Conservation (phyloP, 2,113 vertebrate genomes). For the Clinocottus analis region DNA sequence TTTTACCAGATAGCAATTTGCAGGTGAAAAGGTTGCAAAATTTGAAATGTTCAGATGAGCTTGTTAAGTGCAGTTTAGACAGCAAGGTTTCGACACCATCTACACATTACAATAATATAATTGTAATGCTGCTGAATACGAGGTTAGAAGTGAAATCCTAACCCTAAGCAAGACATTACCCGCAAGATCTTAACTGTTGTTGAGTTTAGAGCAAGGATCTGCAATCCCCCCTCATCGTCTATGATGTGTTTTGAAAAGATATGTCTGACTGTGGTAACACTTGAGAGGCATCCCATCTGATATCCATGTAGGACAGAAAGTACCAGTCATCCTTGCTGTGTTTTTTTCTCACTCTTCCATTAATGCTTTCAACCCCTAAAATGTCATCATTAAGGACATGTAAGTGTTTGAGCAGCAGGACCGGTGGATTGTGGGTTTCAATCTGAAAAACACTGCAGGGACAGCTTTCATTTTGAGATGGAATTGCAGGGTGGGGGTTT, state of each 20-base stretch:
- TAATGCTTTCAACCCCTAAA: not conserved
- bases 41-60: not conserved
- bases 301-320: constrained; percentile 1
- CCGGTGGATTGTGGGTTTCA: not conserved
- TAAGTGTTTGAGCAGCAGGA: not conserved
- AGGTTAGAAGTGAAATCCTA: not conserved
- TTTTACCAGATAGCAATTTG: not conserved
- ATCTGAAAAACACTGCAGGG: not conserved
- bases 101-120: not conserved
- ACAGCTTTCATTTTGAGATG: not conserved
- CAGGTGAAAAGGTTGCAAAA: not conserved
- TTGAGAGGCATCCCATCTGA: constrained; percentile 15
- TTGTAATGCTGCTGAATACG: not conserved
- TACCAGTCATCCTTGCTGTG: not conserved
- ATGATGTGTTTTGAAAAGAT: constrained; percentile 1
- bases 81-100: not conserved
- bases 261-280: not conserved
- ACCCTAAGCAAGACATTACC: not conserved
- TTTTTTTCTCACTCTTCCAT: not conserved
- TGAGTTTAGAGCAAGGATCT: not conserved
- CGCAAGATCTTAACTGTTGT: not conserved
- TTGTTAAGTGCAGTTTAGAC: not conserved
- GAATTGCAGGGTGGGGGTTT: not conserved
- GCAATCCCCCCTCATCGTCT: not conserved
- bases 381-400: not conserved